Evolutionary conservation across 1,140 invertebrate genomes (phyloP), one percentile per base, ranked within the genome.

Genomic region (Phocides pigmalion): DNA sequence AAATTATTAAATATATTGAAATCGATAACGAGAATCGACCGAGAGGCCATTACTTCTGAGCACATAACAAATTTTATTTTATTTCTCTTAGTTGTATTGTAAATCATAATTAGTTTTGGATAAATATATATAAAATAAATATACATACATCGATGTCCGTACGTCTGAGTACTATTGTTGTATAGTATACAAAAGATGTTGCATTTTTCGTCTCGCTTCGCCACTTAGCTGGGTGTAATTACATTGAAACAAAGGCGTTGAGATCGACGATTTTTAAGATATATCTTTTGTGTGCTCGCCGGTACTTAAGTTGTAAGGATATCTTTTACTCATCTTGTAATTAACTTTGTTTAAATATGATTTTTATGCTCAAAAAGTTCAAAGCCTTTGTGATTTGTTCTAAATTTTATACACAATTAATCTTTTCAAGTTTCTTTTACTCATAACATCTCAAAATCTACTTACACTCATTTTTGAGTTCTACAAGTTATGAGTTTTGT

Each of bases 241-340:
- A 47, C 66, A 51, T 51, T 62, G 4, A 19, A 56, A 68, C 61
- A 68, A 68, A 68, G 66, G 66, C 61, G 54, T 64, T 35, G 61
- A 62, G 61, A 61, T 68, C 17, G 56, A 53, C 50, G 32, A 53
- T 46, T 59, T 68, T 68, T 59, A 53, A 67, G 61, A 68, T 63
- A 66, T 59, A 28, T 14, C 51, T 54, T 51, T 51, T 58, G 41
- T 56, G 39, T 17, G 22, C 32, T 12, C 16, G 12, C 19, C 22
- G 35, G 39, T 41, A 20, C 50, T 19, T 54, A 19, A 19, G 15
- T 53, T 20, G 46, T 49, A 53, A 53, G 6, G 50, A 49, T 49
- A 49, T 53, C 47, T 50, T 11, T 2, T 46, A 20, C 3, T 19
- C 17, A 46, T 46, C 42, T 20, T n/a, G 12, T 15, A 17, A 51